These are phyloP conservation scores for Sebastes aleutianus DNA, from an alignment of 2,797 vertebrate species.

Conservation along the genomic window DNA sequence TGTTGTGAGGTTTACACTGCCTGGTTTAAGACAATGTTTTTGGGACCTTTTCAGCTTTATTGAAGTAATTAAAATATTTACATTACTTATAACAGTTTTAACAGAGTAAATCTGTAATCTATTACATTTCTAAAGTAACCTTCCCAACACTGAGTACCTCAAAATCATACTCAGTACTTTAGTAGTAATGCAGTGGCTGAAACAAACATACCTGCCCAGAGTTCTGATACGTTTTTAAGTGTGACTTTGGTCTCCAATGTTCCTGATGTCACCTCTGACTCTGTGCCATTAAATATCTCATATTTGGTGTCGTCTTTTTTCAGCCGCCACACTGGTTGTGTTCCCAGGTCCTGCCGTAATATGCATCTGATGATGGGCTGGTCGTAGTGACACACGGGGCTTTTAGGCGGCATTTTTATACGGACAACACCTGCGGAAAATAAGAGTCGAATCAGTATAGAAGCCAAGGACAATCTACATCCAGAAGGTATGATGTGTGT, in stretches of 20 bases:
- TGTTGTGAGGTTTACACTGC: background rate
- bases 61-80: background rate
- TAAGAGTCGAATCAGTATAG: background rate
- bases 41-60: background rate
- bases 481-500: background rate
- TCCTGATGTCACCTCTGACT: fast-evolving
- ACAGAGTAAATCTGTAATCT: background rate
- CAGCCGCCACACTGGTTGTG: background rate
- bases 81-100: background rate
- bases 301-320: fast-evolving
- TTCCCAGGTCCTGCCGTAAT: fast-evolving
- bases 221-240: fast-evolving
- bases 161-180: background rate
- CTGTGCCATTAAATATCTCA: slow-evolving; percentile 44
- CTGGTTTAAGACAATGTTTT: background rate
- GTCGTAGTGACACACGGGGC: background rate
- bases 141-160: background rate
- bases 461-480: background rate
- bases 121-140: background rate
- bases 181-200: background rate
- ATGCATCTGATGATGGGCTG: fast-evolving
- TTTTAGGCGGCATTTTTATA: fast-evolving
- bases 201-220: slow-evolving; percentile 68
- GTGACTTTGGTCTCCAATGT: fast-evolving
- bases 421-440: slow-evolving; percentile 59